Evolutionary conservation across 2,888 invertebrate genomes (phyloP).

Genomic region (Macrophya alboannulata): DNA sequence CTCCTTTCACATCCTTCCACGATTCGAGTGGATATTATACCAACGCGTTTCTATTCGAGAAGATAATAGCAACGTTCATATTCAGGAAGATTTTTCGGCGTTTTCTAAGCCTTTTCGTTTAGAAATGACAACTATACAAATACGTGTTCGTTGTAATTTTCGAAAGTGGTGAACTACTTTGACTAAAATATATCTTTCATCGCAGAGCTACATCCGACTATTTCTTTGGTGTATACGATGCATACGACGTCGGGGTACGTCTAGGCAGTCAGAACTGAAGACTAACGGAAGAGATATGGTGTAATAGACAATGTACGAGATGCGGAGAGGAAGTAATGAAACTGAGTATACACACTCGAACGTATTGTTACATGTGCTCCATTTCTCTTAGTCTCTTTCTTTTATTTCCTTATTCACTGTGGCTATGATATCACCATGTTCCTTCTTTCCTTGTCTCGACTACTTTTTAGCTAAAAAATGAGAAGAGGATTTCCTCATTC

Average conservation of each 20-base stretch:
- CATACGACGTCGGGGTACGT: not conserved
- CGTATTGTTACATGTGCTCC: not conserved
- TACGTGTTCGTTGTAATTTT: conserved; percentile 16
- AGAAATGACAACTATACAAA: not conserved
- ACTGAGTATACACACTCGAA: not conserved
- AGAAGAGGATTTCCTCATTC: not conserved
- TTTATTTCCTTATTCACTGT: not conserved
- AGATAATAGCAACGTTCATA: not conserved
- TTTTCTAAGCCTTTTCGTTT: not conserved
- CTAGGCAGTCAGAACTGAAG: not conserved
- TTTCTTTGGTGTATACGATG: not conserved
- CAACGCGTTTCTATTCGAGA: not conserved
- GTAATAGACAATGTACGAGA: not conserved
- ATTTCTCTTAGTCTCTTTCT: not conserved
- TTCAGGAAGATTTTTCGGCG: not conserved
- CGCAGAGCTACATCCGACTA: not conserved
- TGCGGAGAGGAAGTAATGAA: conserved; percentile 20
- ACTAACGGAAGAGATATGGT: not conserved
- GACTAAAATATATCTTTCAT: conserved; percentile 23
- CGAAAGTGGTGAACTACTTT: conserved; percentile 33
- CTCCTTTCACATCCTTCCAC: not conserved
- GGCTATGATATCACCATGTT: too few relatives aligned
- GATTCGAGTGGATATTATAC: not conserved
- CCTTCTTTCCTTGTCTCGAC: not conserved
- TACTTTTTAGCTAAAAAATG: not conserved